These are phyloP conservation scores for Corydoras sp. DNA, from an alignment of 2,113 vertebrate genomes.

Conservation along the genomic window DNA sequence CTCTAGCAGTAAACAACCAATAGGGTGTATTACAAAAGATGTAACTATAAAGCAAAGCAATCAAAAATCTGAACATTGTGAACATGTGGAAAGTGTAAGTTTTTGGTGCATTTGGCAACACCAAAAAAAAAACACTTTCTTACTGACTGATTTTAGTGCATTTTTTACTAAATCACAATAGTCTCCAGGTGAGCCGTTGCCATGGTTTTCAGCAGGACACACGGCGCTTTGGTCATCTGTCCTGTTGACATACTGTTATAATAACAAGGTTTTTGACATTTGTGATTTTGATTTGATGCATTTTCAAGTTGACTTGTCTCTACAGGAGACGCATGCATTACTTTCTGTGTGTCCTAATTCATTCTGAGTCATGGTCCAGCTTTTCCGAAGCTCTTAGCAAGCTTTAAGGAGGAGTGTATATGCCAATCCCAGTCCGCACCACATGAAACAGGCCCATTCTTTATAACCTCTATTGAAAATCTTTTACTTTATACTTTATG, in stretches of 20 bases:
- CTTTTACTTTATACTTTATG: too few species aligned
- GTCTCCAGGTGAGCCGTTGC: slow-evolving; percentile 64
- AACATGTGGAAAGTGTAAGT: too few species aligned
- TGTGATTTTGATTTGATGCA: slow-evolving; percentile 35
- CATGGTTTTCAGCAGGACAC: slow-evolving; percentile 56
- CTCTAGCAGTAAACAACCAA: too few species aligned
- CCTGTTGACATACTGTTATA: slow-evolving; percentile 31
- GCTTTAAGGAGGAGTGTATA: slow-evolving; percentile 33
- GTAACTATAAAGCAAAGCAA: too few species aligned
- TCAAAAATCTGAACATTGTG: too few species aligned
- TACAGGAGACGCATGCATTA: slow-evolving; percentile 3
- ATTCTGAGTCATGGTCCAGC: slow-evolving; percentile 4
- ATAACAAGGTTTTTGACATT: slow-evolving; percentile 35
- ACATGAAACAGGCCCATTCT: slow-evolving; percentile 61
- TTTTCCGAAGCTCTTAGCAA: neutral
- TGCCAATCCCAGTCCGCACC: slow-evolving; percentile 51
- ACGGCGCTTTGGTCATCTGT: slow-evolving; percentile 2
- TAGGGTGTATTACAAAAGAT: too few species aligned
- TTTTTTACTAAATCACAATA: slow-evolving; percentile 34
- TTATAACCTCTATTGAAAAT: too few species aligned
- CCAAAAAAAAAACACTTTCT: too few species aligned
- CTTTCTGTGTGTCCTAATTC: slow-evolving; percentile 14
- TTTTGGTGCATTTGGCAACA: too few species aligned
- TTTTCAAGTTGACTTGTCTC: slow-evolving; percentile 31
- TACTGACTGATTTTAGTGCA: neutral